Evolutionary conservation across 2,797 vertebrate species (phyloP).

Genomic region (Loris lydekkerianus): DNA sequence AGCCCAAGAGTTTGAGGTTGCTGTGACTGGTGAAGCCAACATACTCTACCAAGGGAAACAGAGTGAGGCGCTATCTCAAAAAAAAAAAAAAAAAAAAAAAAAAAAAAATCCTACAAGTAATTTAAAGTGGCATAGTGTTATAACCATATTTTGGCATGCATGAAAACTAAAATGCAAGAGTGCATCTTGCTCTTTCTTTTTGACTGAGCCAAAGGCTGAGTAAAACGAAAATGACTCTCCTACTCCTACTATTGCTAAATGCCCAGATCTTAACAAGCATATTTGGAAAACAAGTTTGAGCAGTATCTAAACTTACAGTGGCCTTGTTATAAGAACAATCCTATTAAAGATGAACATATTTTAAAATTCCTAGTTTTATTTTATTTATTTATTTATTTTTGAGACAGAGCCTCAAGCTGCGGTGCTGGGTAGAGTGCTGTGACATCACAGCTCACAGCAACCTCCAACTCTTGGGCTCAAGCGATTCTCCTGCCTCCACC

Average conservation of each 20-base stretch:
- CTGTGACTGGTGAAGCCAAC: too few species aligned
- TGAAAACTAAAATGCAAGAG: slow-evolving; percentile 39
- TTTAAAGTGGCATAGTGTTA: neutral
- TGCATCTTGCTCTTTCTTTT: slow-evolving; percentile 17
- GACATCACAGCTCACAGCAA: too few species aligned
- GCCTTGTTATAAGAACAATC: neutral
- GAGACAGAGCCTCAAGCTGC: too few species aligned
- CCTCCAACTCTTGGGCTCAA: too few species aligned
- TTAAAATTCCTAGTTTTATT: neutral
- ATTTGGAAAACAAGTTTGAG: slow-evolving; percentile 25
- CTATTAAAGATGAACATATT: neutral
- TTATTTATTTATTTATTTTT: neutral
- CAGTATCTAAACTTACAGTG: neutral
- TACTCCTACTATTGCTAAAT: neutral
- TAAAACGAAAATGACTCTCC: neutral
- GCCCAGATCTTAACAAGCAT: neutral
- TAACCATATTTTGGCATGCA: slow-evolving; percentile 31
- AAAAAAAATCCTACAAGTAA: neutral
- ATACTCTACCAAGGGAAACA: too few species aligned
- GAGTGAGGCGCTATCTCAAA: too few species aligned
- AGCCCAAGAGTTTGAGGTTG: too few species aligned
- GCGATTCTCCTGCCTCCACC: too few species aligned
- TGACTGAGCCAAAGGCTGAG: neutral
- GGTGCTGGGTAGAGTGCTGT: too few species aligned
- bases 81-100: too few species aligned